A percentile compares a stretch with the other conserved stretches of the same genome.
Conservation (phyloP, 2,113 vertebrate genomes). For the Turnix velox region DNA sequence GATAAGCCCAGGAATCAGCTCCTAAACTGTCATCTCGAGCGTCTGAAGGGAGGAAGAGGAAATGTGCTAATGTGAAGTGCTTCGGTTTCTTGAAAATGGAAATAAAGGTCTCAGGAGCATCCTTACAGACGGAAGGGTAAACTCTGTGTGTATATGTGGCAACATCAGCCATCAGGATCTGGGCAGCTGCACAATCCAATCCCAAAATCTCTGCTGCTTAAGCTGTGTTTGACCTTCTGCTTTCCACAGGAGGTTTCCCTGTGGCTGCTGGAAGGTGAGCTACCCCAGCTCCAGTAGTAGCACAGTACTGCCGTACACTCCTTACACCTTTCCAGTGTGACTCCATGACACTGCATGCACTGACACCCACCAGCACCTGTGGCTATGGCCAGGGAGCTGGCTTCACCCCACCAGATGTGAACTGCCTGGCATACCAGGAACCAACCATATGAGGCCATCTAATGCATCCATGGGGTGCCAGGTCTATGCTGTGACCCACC, state of each 20-base stretch:
- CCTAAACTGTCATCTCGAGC: neutral
- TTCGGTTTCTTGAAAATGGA: neutral
- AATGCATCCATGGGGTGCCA: accelerated
- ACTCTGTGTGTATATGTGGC: neutral
- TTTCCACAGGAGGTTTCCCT: neutral
- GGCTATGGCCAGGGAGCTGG: accelerated
- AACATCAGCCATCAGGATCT: accelerated
- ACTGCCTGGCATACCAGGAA: accelerated
- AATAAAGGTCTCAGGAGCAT: neutral
- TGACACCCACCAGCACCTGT: accelerated
- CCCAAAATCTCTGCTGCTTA: neutral
- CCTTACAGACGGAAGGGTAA: neutral
- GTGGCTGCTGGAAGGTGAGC: neutral
- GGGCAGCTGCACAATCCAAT: accelerated
- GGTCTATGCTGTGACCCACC: accelerated
- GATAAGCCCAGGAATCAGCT: neutral
- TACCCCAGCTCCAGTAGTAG: accelerated
- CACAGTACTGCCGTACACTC: neutral
- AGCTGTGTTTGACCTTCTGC: neutral
- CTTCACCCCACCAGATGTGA: neutral
- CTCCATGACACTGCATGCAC: accelerated
- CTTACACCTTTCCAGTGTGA: accelerated
- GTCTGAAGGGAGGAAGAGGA: neutral
- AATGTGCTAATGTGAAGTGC: neutral
- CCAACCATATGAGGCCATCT: neutral